A percentile compares a stretch with the other conserved stretches of the same genome.
These are phyloP conservation scores for Aleiodes alternator DNA, from an alignment of 2,888 invertebrate genomes.

Conservation along the genomic window DNA sequence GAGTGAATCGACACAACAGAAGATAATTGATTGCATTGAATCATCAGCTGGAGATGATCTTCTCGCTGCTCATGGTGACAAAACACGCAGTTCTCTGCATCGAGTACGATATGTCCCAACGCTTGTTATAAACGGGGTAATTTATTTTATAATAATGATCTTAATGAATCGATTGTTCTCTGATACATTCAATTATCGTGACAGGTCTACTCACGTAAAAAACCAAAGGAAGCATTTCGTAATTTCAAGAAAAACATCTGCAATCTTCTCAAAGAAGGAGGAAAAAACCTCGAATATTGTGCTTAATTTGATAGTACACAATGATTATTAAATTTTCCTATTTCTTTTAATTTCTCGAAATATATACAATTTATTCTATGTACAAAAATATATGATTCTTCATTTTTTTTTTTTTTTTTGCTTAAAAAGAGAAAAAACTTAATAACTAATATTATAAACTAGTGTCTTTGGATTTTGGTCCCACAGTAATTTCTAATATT, in stretches of 20 bases:
- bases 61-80: slow-evolving; percentile 71
- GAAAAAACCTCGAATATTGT: slow-evolving; percentile 58
- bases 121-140: slow-evolving; percentile 73
- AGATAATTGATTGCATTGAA: slow-evolving; percentile 65
- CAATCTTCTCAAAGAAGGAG: slow-evolving; percentile 51
- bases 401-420: slow-evolving; percentile 35
- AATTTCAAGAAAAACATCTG: slow-evolving; percentile 63
- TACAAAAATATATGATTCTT: slow-evolving; percentile 69
- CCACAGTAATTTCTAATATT: neutral
- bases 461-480: slow-evolving; percentile 17
- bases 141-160: too few relatives aligned
- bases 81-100: slow-evolving; percentile 67
- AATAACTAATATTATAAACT: slow-evolving; percentile 3
- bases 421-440: slow-evolving; percentile 37
- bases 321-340: neutral
- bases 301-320: slow-evolving; percentile 19
- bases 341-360: slow-evolving; percentile 48
- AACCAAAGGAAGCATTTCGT: slow-evolving; percentile 54
- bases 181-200: slow-evolving; percentile 22
- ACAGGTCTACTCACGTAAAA: slow-evolving; percentile 57
- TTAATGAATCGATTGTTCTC: too few relatives aligned
- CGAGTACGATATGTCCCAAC: slow-evolving; percentile 73
- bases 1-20: slow-evolving; percentile 51
- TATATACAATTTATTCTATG: slow-evolving; percentile 64
- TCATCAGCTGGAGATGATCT: slow-evolving; percentile 68